Base-by-base conservation (phyloP, 2,113 vertebrate genomes). In the Coreoperca whiteheadi region DNA sequence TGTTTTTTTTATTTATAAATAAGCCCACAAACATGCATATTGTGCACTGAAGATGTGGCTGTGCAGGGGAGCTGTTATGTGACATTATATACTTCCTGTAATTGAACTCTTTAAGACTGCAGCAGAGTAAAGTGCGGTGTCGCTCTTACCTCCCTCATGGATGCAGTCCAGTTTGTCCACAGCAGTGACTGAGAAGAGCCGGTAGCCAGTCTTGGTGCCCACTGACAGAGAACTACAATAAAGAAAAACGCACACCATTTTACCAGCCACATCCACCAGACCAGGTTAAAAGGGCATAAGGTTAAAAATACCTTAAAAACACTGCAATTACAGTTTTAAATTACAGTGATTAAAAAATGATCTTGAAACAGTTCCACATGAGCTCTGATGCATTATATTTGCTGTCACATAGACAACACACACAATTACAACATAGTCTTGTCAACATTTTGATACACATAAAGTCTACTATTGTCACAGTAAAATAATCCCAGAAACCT, bases 151-250 rank as follows among this genome's bases (percentile, higher is more conserved):
- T 96, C 97, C 97, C 90, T 97, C 96, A 0, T 99, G 97, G 92
- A 99, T 97, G 83, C 97, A 96, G 91, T 99, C 97, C 90, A 99
- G 94, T 16, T 97, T 97, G 65, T 99, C 97, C 93, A 97, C 97
- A 57, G 97, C 97, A 91, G 97, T 97, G 91, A 99, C 92, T 48
- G 98, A 98, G 91, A 99, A 99, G 85, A 99, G 97, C 85, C 94
- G 95, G 93, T 99, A 99, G 28, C 97, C 97, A 0, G 95, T 93
- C 90, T 96, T 97, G 76, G 96, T 98, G 93, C 98, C 98, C 72
- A 99, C 96, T 32, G 98, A 97, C 81, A 99, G 94, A 84, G 97
- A 99, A 56, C 97, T 99, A 86, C 21, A 78, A 79, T 15, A 4
- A 34, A 34, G 32, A 56, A 37, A 71, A 79, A 39, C 69, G 83